phyloP scores from a whole-genome alignment of 2,888 invertebrate species.

The Drosophila aldrichi region DNA sequence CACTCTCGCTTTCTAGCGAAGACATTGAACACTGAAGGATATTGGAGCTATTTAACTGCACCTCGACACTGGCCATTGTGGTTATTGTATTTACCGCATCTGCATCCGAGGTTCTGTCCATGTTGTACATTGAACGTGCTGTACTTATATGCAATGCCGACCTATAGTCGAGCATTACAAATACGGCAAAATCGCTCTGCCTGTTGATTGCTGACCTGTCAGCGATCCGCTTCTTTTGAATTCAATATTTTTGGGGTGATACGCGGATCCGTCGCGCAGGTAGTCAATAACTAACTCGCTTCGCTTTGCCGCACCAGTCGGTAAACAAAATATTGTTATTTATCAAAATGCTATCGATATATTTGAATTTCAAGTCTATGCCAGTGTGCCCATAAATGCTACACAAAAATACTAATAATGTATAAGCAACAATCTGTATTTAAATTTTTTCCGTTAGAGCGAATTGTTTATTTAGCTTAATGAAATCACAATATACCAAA shows the following conservation, averaged over 20 bases:
- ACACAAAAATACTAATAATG: not conserved
- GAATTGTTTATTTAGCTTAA: not conserved
- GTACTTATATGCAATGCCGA: constrained; percentile 48
- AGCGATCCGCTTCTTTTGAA: constrained; percentile 1
- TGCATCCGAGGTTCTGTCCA: constrained; percentile 52
- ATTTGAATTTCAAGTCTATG: not conserved
- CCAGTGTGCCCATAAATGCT: constrained; percentile 20
- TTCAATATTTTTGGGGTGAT: constrained; percentile 12
- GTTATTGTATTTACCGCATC: constrained; percentile 60
- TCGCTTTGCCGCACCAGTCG: constrained; percentile 56
- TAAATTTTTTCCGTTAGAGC: not conserved
- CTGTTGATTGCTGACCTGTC: constrained; percentile 17
- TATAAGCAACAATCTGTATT: not conserved
- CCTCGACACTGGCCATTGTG: constrained; percentile 43
- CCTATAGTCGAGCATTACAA: constrained; percentile 52
- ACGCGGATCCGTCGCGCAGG: constrained; percentile 33
- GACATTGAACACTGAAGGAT: constrained; percentile 79
- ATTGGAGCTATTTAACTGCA: constrained; percentile 61
- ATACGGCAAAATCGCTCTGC: constrained; percentile 25
- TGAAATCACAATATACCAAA: not conserved
- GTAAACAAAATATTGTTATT: constrained; percentile 52
- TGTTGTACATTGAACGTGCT: constrained; percentile 43
- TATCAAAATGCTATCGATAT: constrained; percentile 46
- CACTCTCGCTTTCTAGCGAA: constrained; percentile 80
- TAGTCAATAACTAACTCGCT: constrained; percentile 28